A percentile compares a stretch with the other conserved stretches of the same genome.
Conservation (phyloP, 2,113 vertebrate genomes). For the Cochlearius cochlearius region DNA sequence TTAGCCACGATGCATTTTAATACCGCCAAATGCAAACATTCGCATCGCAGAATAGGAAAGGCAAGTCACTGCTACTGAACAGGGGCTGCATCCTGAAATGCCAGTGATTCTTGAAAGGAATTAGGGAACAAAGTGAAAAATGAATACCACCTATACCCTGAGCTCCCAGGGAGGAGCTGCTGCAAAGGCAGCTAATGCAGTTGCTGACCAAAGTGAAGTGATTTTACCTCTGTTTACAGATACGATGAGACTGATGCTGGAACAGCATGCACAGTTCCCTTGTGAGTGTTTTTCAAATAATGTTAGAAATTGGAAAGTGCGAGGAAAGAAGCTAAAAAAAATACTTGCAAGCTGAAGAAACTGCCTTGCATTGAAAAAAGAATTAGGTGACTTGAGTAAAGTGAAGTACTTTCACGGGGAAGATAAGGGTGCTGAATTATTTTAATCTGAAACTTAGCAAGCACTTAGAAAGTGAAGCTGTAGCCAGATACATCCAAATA, state of each 20-base stretch:
- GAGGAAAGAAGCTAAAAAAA: neutral
- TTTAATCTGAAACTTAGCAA: neutral
- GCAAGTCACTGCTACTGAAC: neutral
- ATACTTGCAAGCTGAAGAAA: neutral
- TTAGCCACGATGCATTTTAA: neutral
- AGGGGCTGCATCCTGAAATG: neutral
- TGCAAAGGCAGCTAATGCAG: neutral
- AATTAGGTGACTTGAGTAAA: neutral
- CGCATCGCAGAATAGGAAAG: neutral
- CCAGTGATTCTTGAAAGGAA: neutral
- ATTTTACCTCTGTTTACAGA: constrained; percentile 17
- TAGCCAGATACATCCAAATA: neutral
- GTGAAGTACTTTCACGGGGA: neutral
- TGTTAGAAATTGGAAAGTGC: neutral
- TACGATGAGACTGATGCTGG: neutral
- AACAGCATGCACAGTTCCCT: neutral
- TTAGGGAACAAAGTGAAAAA: neutral
- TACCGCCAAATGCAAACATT: neutral
- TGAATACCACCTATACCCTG: neutral
- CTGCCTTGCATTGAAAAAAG: neutral
- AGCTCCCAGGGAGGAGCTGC: neutral
- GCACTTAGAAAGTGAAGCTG: neutral
- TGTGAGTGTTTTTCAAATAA: neutral
- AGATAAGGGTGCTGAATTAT: neutral
- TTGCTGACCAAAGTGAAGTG: neutral